A percentile compares a stretch with the other conserved stretches of the same genome.
phyloP scores from a whole-genome alignment of 2,113 vertebrate genomes.

The Rhipidura dahli region DNA sequence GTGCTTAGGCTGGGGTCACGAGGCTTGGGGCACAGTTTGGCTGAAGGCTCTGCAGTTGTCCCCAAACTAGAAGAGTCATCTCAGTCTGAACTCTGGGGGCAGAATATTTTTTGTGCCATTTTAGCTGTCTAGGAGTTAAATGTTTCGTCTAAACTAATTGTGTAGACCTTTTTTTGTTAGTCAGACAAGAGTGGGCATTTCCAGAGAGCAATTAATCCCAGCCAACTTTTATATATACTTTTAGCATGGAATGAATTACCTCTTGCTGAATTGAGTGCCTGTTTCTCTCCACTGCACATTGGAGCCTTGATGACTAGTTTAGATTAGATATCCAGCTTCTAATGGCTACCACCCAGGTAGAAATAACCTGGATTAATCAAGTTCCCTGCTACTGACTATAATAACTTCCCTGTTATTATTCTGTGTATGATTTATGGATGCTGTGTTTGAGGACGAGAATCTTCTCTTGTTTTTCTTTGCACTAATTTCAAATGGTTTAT shows the following conservation, averaged over 20 bases:
- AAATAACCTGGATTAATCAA: not conserved
- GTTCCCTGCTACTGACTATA: not conserved
- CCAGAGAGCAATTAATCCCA: conserved; percentile 20
- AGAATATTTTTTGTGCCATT: not conserved
- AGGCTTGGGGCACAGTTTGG: not conserved
- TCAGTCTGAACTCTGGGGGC: not conserved
- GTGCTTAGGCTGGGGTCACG: not conserved
- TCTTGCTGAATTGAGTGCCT: not conserved
- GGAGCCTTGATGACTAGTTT: conserved; percentile 30
- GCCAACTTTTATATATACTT: not conserved
- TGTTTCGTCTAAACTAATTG: not conserved
- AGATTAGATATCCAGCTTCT: not conserved
- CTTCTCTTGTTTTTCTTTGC: not conserved
- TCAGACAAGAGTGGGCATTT: not conserved
- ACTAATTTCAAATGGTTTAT: not conserved
- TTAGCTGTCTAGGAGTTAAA: not conserved
- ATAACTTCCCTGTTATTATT: not conserved
- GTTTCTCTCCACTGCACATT: not conserved
- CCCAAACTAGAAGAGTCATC: not conserved
- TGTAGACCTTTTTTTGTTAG: not conserved
- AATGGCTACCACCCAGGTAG: conserved; percentile 12
- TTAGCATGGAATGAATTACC: not conserved
- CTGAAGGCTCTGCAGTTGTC: not conserved
- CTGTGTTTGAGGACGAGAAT: not conserved
- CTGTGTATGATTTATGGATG: not conserved